Evolutionary conservation across 2,797 vertebrate genomes (phyloP), one percentile per base, ranked within the genome.

Genomic region (Linurgus olivaceus): DNA sequence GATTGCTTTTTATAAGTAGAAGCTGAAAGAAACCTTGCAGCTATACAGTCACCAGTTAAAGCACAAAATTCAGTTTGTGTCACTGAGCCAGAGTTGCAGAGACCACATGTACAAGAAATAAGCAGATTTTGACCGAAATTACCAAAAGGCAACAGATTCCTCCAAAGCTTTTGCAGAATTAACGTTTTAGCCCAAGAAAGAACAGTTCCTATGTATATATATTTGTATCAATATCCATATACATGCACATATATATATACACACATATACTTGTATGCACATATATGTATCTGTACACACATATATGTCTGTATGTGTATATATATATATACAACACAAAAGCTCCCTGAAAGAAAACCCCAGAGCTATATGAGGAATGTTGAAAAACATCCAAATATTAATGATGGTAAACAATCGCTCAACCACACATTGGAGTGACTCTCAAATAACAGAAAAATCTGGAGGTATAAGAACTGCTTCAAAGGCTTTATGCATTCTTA

Each of bases 151-250:
- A 95, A 96, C 57, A 84, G 87, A 91, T 98, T 98, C 98, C 98
- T 98, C 97, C 98, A 97, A 98, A 98, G 98, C 95, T 97, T 97
- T 97, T 97, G 97, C 96, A 59, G 72, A 92, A 73, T 26, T 31
- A 47, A 12, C 13, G 10, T n/a, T 92, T 91, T 50, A 95, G 86
- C 79, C 80, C 66, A 88, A 87, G 76, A 92, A 31, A 88, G 73
- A 86, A 71, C 52, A 86, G 70, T 67, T 95, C 40, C 61, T 35
- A 80, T 2, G 3, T 44, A 31, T 31, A 55, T 67, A 29, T 58
- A 66, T 57, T n/a, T 52, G 19, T 19, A 47, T 26, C 44, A 63
- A 23, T 33, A 51, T 13, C 47, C 80, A 55, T 35, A 66, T 3
- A 71, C 48, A 51, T 68, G 35, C 54, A 71, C 7, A 70, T 70